Percentiles rank a stretch among this genome's conserved stretches.
phyloP scores from a whole-genome alignment of 2,113 vertebrate genomes.

The Hippocampus guttulatus region DNA sequence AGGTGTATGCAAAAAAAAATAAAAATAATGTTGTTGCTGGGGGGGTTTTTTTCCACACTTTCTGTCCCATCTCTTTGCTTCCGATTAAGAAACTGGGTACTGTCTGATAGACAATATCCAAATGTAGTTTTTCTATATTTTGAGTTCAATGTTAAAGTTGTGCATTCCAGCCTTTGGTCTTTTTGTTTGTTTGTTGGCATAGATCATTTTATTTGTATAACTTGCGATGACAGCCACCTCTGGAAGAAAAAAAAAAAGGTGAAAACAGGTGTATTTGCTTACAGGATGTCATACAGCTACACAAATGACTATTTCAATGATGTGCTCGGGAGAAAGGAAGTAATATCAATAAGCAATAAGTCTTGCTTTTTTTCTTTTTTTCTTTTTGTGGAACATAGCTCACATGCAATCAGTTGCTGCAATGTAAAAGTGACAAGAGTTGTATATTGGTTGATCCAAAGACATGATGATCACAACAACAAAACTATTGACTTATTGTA shows the following conservation, averaged over 20 bases:
- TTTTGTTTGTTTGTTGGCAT: conserved; percentile 67
- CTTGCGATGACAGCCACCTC: conserved; percentile 67
- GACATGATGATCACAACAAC: conserved; percentile 77
- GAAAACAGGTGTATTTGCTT: conserved; percentile 54
- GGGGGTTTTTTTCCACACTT: background rate
- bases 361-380: conserved; percentile 39
- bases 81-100: conserved; percentile 63
- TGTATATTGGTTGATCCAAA: conserved; percentile 84
- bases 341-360: conserved; percentile 36
- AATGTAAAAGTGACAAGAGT: conserved; percentile 76
- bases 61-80: conserved; percentile 41
- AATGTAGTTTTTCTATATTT: conserved; percentile 71
- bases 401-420: conserved; percentile 76
- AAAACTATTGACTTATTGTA: conserved; percentile 82
- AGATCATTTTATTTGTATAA: conserved; percentile 67
- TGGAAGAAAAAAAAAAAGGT: conserved; percentile 46
- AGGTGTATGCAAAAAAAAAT: conserved; percentile 55
- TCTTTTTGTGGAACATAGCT: conserved; percentile 67
- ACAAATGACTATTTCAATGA: conserved; percentile 70
- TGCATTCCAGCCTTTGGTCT: conserved; percentile 78
- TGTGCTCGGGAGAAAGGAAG: conserved; percentile 58
- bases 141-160: conserved; percentile 68
- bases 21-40: no score
- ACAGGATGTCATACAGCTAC: conserved; percentile 73
- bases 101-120: conserved; percentile 55